Percentiles rank a stretch among this genome's conserved stretches.
Evolutionary conservation across 2,888 invertebrate species (phyloP).

Genomic region (Saturnia japonica): DNA sequence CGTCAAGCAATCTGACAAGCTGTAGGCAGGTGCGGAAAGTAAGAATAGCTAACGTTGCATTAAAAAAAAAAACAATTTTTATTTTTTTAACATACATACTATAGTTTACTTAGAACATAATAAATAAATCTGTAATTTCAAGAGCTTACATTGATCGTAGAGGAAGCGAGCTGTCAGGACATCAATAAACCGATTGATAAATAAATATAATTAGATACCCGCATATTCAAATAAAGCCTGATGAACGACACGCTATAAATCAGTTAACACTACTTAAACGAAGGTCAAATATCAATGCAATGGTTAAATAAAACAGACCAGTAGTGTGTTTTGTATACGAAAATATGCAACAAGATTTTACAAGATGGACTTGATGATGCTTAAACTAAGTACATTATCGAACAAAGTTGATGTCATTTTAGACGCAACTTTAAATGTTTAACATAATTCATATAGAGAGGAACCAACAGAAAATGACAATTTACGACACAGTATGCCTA

Average conservation of each 20-base stretch:
- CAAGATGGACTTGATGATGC: neutral
- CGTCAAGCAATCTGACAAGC: too few relatives aligned
- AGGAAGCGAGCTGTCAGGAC: slow-evolving; percentile 14
- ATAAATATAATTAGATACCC: slow-evolving; percentile 12
- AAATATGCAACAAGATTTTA: neutral
- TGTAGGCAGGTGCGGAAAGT: too few relatives aligned
- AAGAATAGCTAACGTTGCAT: too few relatives aligned
- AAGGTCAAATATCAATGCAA: slow-evolving; percentile 5
- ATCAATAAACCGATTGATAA: slow-evolving; percentile 17
- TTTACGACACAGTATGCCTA: too few relatives aligned
- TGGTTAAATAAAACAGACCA: neutral
- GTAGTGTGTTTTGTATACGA: neutral
- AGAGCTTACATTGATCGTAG: neutral
- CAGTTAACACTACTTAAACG: slow-evolving; percentile 5
- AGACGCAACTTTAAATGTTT: neutral
- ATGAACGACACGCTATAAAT: slow-evolving; percentile 5
- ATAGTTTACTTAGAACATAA: too few relatives aligned
- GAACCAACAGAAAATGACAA: too few relatives aligned
- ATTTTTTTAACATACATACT: too few relatives aligned
- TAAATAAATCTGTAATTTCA: too few relatives aligned
- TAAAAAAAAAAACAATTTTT: too few relatives aligned
- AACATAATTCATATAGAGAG: too few relatives aligned
- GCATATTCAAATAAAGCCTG: slow-evolving; percentile 1
- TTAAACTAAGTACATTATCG: neutral
- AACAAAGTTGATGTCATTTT: neutral